Evolutionary conservation across 2,888 invertebrate genomes (phyloP).

Genomic region (Campopleginae sp.): DNA sequence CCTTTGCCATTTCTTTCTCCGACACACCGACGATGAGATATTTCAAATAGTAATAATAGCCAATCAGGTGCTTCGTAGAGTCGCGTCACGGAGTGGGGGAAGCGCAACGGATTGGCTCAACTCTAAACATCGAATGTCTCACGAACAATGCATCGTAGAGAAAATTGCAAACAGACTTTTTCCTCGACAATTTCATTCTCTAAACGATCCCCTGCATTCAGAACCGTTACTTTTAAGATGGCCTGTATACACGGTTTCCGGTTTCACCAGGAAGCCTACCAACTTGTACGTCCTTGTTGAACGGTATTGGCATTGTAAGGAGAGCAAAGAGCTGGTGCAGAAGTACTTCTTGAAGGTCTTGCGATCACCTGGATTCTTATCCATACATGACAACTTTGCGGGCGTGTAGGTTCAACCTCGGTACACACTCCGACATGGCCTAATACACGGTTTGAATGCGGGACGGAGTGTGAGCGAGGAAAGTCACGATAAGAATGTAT

Average conservation of each 20-base stretch:
- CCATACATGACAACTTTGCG: slow-evolving; percentile 36
- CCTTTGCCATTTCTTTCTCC: background rate
- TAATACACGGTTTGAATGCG: slow-evolving; percentile 50
- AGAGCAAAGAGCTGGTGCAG: background rate
- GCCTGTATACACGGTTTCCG: slow-evolving; percentile 8
- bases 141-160: background rate
- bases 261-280: slow-evolving; percentile 12
- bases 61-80: background rate
- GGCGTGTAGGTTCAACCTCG: slow-evolving; percentile 33
- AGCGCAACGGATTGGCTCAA: background rate
- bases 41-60: background rate
- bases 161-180: slow-evolving; percentile 1
- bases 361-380: slow-evolving; percentile 30
- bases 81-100: background rate
- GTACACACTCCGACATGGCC: slow-evolving; percentile 32
- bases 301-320: slow-evolving; percentile 45
- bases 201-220: background rate
- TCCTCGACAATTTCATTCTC: background rate
- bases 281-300: slow-evolving; percentile 52
- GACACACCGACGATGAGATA: background rate
- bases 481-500: slow-evolving; percentile 71
- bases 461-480: slow-evolving; percentile 47
- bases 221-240: background rate
- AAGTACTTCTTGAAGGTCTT: slow-evolving; percentile 15
- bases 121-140: background rate